Percentiles rank a stretch among this genome's conserved stretches.
These are phyloP conservation scores for Bombus breviceps DNA, from an alignment of 1,140 invertebrate genomes.

Conservation along the genomic window DNA sequence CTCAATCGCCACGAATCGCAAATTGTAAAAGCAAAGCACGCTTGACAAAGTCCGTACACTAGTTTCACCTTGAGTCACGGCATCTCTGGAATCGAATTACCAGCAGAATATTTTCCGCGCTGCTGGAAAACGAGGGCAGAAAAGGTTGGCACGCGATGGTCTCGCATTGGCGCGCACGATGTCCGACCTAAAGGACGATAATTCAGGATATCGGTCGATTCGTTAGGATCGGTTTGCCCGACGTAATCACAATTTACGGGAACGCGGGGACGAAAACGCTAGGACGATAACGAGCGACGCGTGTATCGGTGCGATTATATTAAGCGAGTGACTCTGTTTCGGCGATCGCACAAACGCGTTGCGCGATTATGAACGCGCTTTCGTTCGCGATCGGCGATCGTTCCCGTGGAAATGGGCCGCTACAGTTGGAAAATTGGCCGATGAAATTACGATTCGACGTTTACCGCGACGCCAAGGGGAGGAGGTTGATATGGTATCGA, in stretches of 20 bases:
- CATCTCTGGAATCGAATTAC: neutral
- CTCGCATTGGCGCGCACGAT: neutral
- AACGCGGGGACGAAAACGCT: neutral
- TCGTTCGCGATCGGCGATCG: neutral
- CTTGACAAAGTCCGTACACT: neutral
- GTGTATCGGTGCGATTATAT: neutral
- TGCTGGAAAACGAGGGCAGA: slow-evolving; percentile 7
- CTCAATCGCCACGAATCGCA: neutral
- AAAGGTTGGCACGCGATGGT: neutral
- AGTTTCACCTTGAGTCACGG: slow-evolving; percentile 17
- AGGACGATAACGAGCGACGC: neutral
- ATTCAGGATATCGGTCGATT: slow-evolving; percentile 12
- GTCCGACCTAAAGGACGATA: neutral
- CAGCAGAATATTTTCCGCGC: slow-evolving; percentile 4
- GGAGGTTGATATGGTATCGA: neutral
- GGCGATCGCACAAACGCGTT: neutral
- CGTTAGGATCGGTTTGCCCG: neutral
- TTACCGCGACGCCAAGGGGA: neutral
- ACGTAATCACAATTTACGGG: slow-evolving; percentile 19
- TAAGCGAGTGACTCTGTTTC: neutral
- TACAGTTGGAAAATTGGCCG: neutral
- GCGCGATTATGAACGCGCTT: neutral
- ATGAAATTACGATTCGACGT: neutral
- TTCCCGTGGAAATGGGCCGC: neutral
- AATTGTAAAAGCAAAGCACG: neutral